Base-by-base conservation (phyloP, 2,888 invertebrate genomes). In the Opisthograptis luteolata region DNA sequence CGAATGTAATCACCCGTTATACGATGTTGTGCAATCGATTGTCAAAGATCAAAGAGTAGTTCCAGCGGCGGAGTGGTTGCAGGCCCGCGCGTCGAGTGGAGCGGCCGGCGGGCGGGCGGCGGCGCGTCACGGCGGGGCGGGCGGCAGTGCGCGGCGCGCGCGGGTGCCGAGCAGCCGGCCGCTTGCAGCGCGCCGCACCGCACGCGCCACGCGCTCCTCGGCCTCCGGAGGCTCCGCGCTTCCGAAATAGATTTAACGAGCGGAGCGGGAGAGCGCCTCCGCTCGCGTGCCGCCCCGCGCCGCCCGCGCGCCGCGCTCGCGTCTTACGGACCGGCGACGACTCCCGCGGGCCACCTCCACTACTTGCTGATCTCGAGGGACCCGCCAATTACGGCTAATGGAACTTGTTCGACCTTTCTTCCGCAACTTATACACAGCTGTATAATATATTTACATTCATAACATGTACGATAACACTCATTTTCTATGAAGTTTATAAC, bases 101-200 rank as follows among this genome's bases (percentile, higher is more conserved):
- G 58, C 46, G 48, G 54, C 58, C 39, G 58, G 53, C 65, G 72
- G 75, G 79, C 86, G 83, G 86, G 83, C 84, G 79, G 80, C 81
- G 84, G 81, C 83, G 87, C 82, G 84, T n/a, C n/a, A n/a, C n/a
- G n/a, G n/a, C n/a, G n/a, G n/a, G n/a, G n/a, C n/a, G n/a, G n/a
- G 66, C 72, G 75, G 79, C 86, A 84, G 86, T 84, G 84, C 79
- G 80, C 81, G 84, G 81, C 83, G 87, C 82, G 84, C 82, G 83
- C 79, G 77, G 74, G 73, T 62, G 63, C 69, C 73, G 74, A 74
- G 65, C 64, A 76, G 76, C 71, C 78, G 83, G 70, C 68, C 66
- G 55, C 68, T 50, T 52, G 63, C 64, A 36, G 61, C 68, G 66
- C 64, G 65, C 64, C 64, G 61, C 68, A 52, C 48, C 49, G 58